A percentile compares a stretch with the other conserved stretches of the same genome.
phyloP scores from a whole-genome alignment of 1,140 invertebrate species.

The Sitobion miscanthi region DNA sequence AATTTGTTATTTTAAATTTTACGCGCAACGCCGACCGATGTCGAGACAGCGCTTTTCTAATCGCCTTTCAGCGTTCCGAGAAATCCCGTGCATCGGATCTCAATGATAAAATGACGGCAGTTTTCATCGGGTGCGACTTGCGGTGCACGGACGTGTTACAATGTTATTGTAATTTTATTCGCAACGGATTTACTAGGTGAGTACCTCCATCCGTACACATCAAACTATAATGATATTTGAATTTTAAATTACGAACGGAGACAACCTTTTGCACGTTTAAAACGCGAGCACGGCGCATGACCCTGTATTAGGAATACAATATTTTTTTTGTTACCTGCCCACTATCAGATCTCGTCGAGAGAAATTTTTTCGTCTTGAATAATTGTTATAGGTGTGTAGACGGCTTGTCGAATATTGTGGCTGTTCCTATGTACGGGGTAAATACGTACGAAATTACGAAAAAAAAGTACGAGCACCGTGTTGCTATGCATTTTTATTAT shows the following conservation, averaged over 20 bases:
- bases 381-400: background rate
- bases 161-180: background rate
- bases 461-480: too few species aligned
- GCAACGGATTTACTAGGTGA: background rate
- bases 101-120: background rate
- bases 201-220: background rate
- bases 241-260: background rate
- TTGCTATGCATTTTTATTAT: too few species aligned
- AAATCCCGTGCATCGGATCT: too few species aligned
- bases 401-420: background rate
- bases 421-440: background rate
- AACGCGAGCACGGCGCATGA: background rate
- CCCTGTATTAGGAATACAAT: too few species aligned
- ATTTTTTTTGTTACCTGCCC: background rate
- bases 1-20: conserved; percentile 44
- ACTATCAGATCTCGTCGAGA: background rate
- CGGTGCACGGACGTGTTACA: background rate
- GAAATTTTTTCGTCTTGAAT: background rate
- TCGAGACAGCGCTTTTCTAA: background rate
- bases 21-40: background rate
- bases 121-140: background rate
- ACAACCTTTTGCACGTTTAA: background rate
- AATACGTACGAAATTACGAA: background rate
- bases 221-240: background rate
- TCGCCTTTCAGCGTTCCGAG: background rate